Conservation (phyloP, 2,888 invertebrate genomes). For the Frankliniella intonsa region DNA sequence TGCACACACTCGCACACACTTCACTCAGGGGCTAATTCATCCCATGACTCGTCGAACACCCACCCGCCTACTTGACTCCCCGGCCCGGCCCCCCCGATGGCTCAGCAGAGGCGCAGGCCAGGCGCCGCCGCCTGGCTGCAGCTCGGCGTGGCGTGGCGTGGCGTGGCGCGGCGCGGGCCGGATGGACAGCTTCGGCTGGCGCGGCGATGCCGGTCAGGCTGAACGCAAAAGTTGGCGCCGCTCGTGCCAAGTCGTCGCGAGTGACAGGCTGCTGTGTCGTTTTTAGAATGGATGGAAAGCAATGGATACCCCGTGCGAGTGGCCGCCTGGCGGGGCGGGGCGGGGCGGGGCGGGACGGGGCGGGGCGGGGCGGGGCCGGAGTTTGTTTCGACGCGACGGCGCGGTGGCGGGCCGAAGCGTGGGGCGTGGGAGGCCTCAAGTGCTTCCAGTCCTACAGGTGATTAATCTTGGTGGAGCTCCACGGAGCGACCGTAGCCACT, state of each 20-base stretch:
- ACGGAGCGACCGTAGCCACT: background rate
- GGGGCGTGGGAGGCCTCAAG: background rate
- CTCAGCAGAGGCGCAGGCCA: background rate
- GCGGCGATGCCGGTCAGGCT: too few species aligned
- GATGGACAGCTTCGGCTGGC: too few species aligned
- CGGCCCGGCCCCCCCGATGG: too few species aligned
- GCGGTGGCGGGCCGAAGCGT: background rate
- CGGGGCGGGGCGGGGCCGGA: background rate
- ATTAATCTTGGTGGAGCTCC: background rate
- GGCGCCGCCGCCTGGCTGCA: background rate
- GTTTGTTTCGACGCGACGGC: background rate
- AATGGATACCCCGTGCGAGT: too few species aligned
- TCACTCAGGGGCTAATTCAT: background rate
- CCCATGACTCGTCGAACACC: constrained; percentile 7
- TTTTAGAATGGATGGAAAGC: too few species aligned
- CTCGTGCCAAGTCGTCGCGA: too few species aligned
- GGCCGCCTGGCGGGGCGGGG: too few species aligned
- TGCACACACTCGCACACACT: too few species aligned
- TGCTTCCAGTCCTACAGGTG: background rate
- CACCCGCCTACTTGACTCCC: background rate
- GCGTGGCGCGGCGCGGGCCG: too few species aligned
- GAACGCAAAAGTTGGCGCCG: too few species aligned
- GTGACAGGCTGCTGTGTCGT: too few species aligned
- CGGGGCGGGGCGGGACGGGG: background rate
- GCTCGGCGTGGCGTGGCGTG: too few species aligned